These are phyloP conservation scores for Porphyrio hochstetteri DNA, from an alignment of 2,113 vertebrate genomes.

Conservation along the genomic window DNA sequence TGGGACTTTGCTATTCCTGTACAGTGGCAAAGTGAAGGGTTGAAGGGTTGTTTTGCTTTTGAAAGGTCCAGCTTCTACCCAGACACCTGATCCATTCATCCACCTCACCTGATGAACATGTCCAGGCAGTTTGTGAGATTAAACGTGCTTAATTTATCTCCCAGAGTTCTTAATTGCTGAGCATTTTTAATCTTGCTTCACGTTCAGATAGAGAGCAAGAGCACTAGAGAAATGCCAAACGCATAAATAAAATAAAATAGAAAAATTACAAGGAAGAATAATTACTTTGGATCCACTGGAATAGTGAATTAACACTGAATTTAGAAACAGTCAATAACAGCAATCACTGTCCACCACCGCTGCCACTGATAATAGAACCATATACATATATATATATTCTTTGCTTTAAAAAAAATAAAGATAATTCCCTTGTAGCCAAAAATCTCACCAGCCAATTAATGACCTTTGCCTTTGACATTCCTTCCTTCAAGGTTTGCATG, in stretches of 20 bases:
- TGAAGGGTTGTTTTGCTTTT: no score
- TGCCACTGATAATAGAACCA: neutral
- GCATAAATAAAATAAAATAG: neutral
- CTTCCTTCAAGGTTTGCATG: conserved; percentile 18
- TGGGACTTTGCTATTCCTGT: neutral
- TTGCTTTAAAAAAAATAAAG: neutral
- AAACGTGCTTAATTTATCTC: conserved; percentile 1
- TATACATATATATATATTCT: neutral
- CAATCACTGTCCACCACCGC: neutral
- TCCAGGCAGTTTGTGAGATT: neutral
- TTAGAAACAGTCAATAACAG: neutral
- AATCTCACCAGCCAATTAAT: conserved; percentile 43
- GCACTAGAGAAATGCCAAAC: neutral
- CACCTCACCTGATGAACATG: neutral
- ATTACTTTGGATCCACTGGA: neutral
- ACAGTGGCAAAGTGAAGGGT: neutral
- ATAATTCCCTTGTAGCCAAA: neutral
- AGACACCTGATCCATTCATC: fast-evolving
- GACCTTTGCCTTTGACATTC: conserved; percentile 23
- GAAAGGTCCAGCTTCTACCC: neutral
- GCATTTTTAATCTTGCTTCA: neutral
- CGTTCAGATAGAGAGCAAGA: neutral
- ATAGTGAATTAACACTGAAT: neutral
- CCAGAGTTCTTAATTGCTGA: neutral
- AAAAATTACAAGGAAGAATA: neutral